Evolutionary conservation across 2,113 vertebrate species (phyloP).

Genomic region (Circaetus cinerascens): DNA sequence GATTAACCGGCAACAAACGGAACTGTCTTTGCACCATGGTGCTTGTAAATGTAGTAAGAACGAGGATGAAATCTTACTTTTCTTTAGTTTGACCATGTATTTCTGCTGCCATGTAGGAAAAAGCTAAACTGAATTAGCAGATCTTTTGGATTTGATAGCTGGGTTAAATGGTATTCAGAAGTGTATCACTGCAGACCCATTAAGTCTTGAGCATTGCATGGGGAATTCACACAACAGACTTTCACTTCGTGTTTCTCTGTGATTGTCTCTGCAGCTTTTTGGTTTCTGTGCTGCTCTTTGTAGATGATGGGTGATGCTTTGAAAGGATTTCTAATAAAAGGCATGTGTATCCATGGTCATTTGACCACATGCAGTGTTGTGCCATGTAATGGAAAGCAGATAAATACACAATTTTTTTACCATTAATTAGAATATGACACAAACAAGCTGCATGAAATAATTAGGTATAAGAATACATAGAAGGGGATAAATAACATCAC

Average conservation of each 20-base stretch:
- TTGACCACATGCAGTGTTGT: background rate
- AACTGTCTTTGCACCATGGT: background rate
- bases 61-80: background rate
- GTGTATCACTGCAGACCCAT: background rate
- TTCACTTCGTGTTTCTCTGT: background rate
- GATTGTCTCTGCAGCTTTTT: background rate
- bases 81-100: background rate
- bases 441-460: background rate
- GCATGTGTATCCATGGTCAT: background rate
- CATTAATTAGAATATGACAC: background rate
- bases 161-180: background rate
- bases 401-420: background rate
- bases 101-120: background rate
- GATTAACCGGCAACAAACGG: background rate
- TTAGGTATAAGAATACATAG: background rate
- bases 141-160: background rate
- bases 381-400: background rate
- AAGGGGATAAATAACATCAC: background rate
- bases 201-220: background rate
- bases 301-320: background rate
- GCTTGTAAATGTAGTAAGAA: background rate
- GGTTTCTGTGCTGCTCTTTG: background rate
- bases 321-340: background rate
- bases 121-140: background rate
- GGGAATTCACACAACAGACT: background rate